Evolutionary conservation across 1,140 invertebrate genomes (phyloP).

Genomic region (Limonius californicus): DNA sequence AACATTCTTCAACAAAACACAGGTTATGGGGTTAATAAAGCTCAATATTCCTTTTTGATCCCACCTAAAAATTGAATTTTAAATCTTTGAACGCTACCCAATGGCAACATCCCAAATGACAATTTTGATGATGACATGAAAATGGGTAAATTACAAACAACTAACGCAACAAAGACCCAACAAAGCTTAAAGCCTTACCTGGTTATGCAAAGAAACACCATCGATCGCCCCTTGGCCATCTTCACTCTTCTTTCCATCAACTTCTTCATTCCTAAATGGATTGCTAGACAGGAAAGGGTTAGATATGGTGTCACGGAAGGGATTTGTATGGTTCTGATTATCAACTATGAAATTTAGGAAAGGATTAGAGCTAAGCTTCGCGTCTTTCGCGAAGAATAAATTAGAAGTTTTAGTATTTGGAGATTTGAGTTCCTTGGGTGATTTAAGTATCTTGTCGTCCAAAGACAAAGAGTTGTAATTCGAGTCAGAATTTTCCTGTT

Average conservation of each 20-base stretch:
- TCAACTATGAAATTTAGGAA: conserved; percentile 47
- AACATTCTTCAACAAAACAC: no score
- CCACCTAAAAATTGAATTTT: no score
- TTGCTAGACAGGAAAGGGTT: conserved; percentile 53
- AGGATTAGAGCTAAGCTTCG: conserved; percentile 35
- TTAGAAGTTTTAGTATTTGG: conserved; percentile 23
- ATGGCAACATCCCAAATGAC: no score
- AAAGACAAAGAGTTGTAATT: conserved; percentile 3
- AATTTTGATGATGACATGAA: no score
- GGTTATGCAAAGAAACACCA: no score
- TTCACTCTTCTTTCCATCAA: neutral
- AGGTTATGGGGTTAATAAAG: no score
- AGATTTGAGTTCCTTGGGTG: conserved; percentile 11
- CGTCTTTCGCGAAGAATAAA: neutral
- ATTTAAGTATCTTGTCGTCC: neutral
- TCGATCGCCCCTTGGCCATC: no score
- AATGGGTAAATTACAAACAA: no score
- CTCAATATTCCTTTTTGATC: no score
- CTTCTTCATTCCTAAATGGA: conserved; percentile 34
- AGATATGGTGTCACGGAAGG: conserved; percentile 50
- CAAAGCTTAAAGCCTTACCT: no score
- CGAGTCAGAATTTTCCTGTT: neutral
- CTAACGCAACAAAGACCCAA: no score
- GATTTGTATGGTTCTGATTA: conserved; percentile 49
- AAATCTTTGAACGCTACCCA: no score